phyloP scores from a whole-genome alignment of 2,888 invertebrate species.

The Didymodactylos carnosus region DNA sequence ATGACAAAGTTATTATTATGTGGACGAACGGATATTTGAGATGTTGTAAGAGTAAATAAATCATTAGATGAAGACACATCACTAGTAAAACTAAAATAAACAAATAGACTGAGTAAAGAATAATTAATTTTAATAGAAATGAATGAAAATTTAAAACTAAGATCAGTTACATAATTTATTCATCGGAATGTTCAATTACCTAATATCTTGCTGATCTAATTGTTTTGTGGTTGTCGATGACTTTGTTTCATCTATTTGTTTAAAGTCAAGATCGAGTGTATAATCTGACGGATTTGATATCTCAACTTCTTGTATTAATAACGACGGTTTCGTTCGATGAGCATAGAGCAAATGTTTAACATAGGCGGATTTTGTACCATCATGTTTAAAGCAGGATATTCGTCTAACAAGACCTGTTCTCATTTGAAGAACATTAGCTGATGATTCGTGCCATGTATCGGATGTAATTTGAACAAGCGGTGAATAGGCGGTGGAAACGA shows the following conservation, averaged over 20 bases:
- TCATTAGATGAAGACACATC: too few relatives aligned
- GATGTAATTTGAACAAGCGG: not conserved
- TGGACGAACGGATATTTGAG: not conserved
- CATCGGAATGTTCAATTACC: too few relatives aligned
- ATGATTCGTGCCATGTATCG: not conserved
- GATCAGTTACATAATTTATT: too few relatives aligned
- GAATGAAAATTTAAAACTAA: too few relatives aligned
- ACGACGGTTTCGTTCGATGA: constrained; percentile 54
- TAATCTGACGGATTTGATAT: constrained; percentile 50
- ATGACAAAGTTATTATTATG: not conserved
- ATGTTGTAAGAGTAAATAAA: not conserved
- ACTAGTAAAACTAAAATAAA: too few relatives aligned
- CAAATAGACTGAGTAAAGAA: too few relatives aligned
- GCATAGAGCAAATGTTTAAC: constrained; percentile 41
- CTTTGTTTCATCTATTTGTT: not conserved
- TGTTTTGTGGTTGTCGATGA: not conserved
- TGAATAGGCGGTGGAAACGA: not conserved
- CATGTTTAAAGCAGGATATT: constrained; percentile 9
- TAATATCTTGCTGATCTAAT: not conserved
- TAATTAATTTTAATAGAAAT: too few relatives aligned
- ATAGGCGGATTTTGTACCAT: not conserved
- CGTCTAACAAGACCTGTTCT: constrained; percentile 1
- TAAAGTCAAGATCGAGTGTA: constrained; percentile 16
- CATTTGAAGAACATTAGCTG: not conserved
- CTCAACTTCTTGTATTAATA: constrained; percentile 60